Base-by-base conservation (phyloP, 2,888 invertebrate genomes). In the Amaurobius ferox region DNA sequence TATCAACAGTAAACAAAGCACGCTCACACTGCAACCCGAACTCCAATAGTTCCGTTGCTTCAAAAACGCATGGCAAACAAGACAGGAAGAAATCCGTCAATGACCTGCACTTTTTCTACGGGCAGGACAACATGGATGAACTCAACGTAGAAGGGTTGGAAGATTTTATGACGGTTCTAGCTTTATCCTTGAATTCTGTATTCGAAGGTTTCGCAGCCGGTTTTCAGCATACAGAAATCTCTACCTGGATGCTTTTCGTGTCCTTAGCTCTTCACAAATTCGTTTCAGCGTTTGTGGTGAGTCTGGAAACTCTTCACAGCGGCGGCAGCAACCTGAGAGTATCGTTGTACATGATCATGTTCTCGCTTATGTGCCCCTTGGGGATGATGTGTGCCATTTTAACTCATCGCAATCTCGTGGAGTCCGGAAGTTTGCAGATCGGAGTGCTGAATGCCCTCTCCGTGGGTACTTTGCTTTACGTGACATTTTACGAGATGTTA, bases 201-300 rank as follows among this genome's bases (percentile, higher is more conserved):
- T 96, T 96, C 90, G 96, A 97, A 92, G 96, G 96, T 29, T 92
- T 96, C 76, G 95, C 96, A 16, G 95, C 96, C 13, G 96, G 96
- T 0, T 91, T 96, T 85, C 95, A 96, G 90, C 92, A 93, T n/a
- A 93, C 94, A 30, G 92, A 93, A 0, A 94, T 94, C 93, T 95
- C 95, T 90, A 6, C 94, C 13, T 94, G 94, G 93, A 96, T 96
- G 91, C 95, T 96, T 94, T 94, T 96, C 90, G 95, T 94, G 6
- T 96, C 96, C 0, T 94, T 96, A 0, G 94, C 95, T 0, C 95
- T 95, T 0, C 96, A 96, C 91, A 97, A 97, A 91, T 93, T 96
- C 68, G 96, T 97, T 29, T 94, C 96, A 86, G 96, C 96, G 0
- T 96, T 96, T 19, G 83, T 87, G 9, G 61, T 85, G 0, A 67